Base-by-base conservation (phyloP, 2,888 invertebrate species). In the Sminthurinus aureus region DNA sequence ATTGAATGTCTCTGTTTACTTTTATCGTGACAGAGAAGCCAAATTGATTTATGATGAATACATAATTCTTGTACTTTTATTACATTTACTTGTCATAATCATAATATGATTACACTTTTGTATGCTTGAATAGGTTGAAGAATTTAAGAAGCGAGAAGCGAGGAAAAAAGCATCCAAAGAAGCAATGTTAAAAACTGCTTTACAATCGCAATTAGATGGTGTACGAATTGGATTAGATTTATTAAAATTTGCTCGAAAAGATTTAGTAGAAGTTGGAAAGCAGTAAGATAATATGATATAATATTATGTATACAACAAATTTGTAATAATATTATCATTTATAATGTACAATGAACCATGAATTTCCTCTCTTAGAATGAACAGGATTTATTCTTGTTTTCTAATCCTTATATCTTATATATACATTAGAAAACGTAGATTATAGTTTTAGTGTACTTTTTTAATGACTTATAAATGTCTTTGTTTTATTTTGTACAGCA, bases 161-260 rank as follows among this genome's bases (percentile, higher is more conserved):
- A 92, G 95, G 84, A 95, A 95, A 89, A 95, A 97, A 91, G 95
- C 95, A 0, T 96, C 97, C 4, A 96, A 97, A 12, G 98, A 98
- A 90, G 96, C 97, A 0, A 95, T 97, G 93, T 90, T 99, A 26
- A 98, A 99, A 91, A 98, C 98, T n/a, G 98, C 98, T 0, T 97
- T 99, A 92, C 98, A 99, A 90, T 97, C 98, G 86, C 98, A 99
- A 91, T 91, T 99, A 82, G 99, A 99, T 91, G 98, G 98, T 0
- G 98, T 99, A 0, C 94, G 96, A 88, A 95, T 96, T 15, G 99
- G 99, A 0, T 93, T 99, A 22, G 95, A 95, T 89, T 96, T 98
- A 90, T 91, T 99, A 73, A 94, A 96, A 89, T 94, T 94, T 84
- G 96, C 98, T 77, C 91, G 97, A 80, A 93, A 94, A 89, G 97